phyloP scores from a whole-genome alignment of 2,113 vertebrate species.

The Lasiurus borealis region DNA sequence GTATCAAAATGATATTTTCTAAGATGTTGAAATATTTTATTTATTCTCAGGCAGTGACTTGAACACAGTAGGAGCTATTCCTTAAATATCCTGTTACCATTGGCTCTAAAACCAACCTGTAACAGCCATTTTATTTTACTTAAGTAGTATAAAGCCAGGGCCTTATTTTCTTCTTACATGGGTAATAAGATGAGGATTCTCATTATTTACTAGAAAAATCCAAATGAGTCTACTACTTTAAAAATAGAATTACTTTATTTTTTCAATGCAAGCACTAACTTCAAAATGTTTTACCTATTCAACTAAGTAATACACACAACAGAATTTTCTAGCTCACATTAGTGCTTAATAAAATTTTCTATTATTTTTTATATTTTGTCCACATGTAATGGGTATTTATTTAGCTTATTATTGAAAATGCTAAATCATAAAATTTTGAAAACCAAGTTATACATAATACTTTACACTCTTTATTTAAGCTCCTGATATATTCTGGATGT shows the following conservation, averaged over 20 bases:
- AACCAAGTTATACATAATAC: background rate
- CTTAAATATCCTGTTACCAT: background rate
- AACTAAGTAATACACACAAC: background rate
- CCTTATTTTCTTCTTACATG: background rate
- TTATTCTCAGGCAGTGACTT: background rate
- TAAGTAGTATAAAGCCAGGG: background rate
- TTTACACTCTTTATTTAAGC: background rate
- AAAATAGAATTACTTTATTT: conserved; percentile 29
- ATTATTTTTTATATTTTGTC: background rate
- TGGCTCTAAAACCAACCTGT: background rate
- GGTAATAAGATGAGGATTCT: background rate
- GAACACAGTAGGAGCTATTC: background rate
- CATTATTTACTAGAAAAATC: background rate
- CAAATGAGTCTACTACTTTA: conserved; percentile 14
- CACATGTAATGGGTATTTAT: background rate
- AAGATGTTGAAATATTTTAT: conserved; percentile 4
- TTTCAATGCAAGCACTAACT: background rate
- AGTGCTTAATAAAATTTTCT: background rate
- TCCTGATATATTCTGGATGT: background rate
- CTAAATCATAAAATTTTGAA: background rate
- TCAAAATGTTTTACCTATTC: background rate
- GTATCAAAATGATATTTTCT: background rate
- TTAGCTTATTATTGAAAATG: background rate
- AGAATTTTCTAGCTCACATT: background rate
- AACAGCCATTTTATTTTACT: background rate